These are phyloP conservation scores for Phallusia fumigata DNA, from an alignment of 23 tunicate species.

Conservation along the genomic window DNA sequence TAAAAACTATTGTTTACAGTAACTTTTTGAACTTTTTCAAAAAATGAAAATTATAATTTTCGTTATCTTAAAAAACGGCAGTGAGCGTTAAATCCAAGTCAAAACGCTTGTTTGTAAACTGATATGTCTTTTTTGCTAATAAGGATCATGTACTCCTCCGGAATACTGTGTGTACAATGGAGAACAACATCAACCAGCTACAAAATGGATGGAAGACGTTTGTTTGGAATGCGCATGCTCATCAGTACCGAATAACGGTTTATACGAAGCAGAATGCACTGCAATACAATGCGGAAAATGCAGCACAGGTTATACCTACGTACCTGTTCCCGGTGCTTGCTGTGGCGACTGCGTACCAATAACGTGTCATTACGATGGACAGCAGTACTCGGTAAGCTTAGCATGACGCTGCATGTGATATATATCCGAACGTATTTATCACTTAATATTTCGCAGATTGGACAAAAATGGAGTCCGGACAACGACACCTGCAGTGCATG, in stretches of 20 bases:
- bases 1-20: too few species aligned
- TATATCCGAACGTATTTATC: background rate
- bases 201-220: constrained; percentile 87
- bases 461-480: constrained; percentile 86
- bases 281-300: constrained; percentile 90
- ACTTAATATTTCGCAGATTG: constrained; percentile 42
- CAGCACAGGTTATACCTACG: constrained; percentile 87
- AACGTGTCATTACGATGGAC: constrained; percentile 84
- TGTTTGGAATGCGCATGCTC: constrained; percentile 91
- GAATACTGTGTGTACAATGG: constrained; percentile 74
- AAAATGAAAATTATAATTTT: too few species aligned
- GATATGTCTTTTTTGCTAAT: background rate
- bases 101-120: background rate
- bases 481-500: constrained; percentile 83
- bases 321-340: constrained; percentile 94
- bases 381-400: constrained; percentile 60
- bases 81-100: too few species aligned
- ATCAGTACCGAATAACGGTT: constrained; percentile 55
- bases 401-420: background rate
- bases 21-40: too few species aligned
- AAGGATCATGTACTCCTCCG: constrained; percentile 88
- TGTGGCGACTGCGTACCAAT: constrained; percentile 98
- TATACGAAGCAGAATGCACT: constrained; percentile 81
- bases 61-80: too few species aligned
- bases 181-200: constrained; percentile 66